phyloP scores from a whole-genome alignment of 30 jellyfish, hydroid and myxozoan genomes.

The Chrysaora quinquecirrha region DNA sequence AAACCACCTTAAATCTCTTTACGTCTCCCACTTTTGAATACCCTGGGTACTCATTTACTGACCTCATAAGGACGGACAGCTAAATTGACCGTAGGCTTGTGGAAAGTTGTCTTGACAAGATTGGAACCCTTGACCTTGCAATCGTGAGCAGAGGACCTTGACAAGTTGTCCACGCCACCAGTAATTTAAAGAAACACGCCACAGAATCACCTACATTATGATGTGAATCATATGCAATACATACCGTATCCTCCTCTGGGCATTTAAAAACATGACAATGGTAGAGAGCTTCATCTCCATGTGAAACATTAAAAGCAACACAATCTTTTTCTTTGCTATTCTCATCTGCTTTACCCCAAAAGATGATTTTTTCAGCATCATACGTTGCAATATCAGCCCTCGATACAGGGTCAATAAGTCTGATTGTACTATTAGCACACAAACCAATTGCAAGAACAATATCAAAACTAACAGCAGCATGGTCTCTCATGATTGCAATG shows the following conservation, averaged over 20 bases:
- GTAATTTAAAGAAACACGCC: no score
- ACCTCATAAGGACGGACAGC: no score
- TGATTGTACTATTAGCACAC: constrained; percentile 43
- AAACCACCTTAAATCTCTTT: no score
- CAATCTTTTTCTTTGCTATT: constrained; percentile 76
- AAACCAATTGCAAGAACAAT: constrained; percentile 75
- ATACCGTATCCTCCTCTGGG: constrained; percentile 85
- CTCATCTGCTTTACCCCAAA: constrained; percentile 93
- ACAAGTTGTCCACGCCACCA: no score
- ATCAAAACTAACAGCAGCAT: constrained; percentile 63
- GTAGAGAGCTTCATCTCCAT: constrained; percentile 72
- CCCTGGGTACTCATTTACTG: no score
- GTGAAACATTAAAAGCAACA: constrained; percentile 85
- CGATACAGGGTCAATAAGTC: constrained; percentile 77
- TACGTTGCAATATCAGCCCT: constrained; percentile 80
- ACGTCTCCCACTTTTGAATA: no score
- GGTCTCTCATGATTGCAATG: constrained; percentile 77
- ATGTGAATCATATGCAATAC: constrained; percentile 1
- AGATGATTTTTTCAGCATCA: constrained; percentile 65
- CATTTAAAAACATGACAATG: constrained; percentile 95
- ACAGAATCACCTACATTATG: no score
- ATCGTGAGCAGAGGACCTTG: no score
- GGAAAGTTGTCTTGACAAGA: no score
- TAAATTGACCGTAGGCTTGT: no score
- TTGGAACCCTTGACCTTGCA: no score